These are phyloP conservation scores for Nomada ruficornis DNA, from an alignment of 2,888 invertebrate species.

Conservation along the genomic window DNA sequence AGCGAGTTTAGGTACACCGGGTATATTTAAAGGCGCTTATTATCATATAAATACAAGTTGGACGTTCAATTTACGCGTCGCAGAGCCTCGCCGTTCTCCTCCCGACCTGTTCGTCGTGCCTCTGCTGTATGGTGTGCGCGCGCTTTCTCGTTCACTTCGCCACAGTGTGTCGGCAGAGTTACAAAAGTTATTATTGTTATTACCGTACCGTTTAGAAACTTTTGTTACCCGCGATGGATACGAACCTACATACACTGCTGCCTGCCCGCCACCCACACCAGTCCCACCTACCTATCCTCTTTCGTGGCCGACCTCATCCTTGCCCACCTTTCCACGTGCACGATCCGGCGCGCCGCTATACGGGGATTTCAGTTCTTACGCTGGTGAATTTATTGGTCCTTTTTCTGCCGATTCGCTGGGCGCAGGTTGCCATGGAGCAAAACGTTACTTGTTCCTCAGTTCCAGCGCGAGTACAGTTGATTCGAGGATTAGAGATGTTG, in stretches of 20 bases:
- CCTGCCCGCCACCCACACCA: constrained; percentile 48
- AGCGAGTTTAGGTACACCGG: constrained; percentile 82
- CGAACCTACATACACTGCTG: constrained; percentile 38
- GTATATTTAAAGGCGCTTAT: constrained; percentile 84
- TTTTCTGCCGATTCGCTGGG: not conserved
- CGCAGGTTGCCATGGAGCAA: not conserved
- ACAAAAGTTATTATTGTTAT: constrained; percentile 84
- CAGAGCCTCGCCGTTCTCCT: constrained; percentile 66
- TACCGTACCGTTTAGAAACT: constrained; percentile 84
- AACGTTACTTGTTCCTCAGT: not conserved
- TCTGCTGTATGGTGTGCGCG: constrained; percentile 8
- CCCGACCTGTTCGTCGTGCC: constrained; percentile 46
- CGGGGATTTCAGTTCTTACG: constrained; percentile 53
- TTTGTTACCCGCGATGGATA: constrained; percentile 80
- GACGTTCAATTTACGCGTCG: constrained; percentile 83
- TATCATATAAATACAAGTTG: constrained; percentile 84
- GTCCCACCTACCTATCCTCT: constrained; percentile 48
- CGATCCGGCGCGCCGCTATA: constrained; percentile 28
- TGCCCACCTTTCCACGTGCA: constrained; percentile 44
- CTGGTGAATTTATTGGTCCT: constrained; percentile 44
- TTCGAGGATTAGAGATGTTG: no score
- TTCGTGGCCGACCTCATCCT: constrained; percentile 28
- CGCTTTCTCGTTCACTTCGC: constrained; percentile 12
- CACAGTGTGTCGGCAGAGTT: constrained; percentile 72
- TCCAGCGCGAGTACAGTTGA: not conserved